Evolutionary conservation across 2,113 vertebrate species (phyloP).

Genomic region (Eleginops maclovinus): DNA sequence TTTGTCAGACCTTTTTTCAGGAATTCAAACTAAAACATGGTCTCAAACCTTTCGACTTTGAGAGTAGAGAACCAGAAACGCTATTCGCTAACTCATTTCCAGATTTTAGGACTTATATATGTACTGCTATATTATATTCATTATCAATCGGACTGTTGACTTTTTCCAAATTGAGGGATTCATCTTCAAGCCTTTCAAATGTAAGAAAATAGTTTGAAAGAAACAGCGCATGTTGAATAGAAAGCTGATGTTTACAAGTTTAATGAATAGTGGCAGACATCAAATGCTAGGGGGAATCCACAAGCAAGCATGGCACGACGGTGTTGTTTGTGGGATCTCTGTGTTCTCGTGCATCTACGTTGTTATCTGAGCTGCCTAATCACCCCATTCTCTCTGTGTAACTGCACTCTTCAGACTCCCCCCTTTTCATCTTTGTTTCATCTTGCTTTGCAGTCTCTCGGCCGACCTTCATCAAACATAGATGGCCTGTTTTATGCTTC

Average conservation of each 20-base stretch:
- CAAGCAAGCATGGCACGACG: neutral
- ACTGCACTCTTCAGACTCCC: conserved; percentile 17
- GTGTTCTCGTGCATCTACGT: neutral
- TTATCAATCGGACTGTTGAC: neutral
- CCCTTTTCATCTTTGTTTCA: conserved; percentile 57
- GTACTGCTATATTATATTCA: too few relatives aligned
- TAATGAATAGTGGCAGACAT: conserved; percentile 8
- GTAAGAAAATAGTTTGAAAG: neutral
- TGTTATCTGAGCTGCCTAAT: conserved; percentile 25
- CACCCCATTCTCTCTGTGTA: conserved; percentile 21
- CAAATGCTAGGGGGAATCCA: neutral
- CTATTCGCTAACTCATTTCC: too few relatives aligned
- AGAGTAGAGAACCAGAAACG: too few relatives aligned
- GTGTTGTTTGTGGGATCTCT: conserved; percentile 27
- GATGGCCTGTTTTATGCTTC: conserved; percentile 41
- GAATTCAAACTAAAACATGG: too few relatives aligned
- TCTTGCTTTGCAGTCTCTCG: conserved; percentile 39
- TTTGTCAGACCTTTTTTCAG: too few relatives aligned
- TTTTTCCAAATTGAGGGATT: neutral
- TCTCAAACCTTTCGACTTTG: too few relatives aligned
- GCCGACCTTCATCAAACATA: conserved; percentile 61
- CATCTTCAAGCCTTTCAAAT: neutral
- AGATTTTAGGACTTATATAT: too few relatives aligned
- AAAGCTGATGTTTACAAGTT: conserved; percentile 20
- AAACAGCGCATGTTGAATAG: neutral